phyloP scores from a whole-genome alignment of 2,888 invertebrate genomes.

The Lycia hirtaria region DNA sequence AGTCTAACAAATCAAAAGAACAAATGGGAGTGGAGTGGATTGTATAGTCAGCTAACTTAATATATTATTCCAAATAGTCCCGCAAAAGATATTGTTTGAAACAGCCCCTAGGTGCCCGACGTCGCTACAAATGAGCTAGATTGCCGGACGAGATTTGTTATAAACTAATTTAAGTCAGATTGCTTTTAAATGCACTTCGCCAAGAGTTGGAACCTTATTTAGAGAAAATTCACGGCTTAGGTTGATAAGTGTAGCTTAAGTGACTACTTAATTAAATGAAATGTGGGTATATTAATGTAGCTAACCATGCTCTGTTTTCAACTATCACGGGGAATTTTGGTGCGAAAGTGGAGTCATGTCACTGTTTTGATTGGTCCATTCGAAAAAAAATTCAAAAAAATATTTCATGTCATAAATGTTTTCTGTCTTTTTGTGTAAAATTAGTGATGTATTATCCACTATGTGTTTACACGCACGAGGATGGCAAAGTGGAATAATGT shows the following conservation, averaged over 20 bases:
- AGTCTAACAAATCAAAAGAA: constrained; percentile 6
- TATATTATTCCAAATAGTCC: constrained; percentile 49
- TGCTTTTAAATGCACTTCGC: constrained; percentile 64
- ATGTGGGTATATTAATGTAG: too few relatives aligned
- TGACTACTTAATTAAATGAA: too few relatives aligned
- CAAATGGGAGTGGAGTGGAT: constrained; percentile 28
- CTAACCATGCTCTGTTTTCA: too few relatives aligned
- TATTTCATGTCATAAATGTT: too few relatives aligned
- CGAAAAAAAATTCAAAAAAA: too few relatives aligned
- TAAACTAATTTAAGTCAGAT: constrained; percentile 64
- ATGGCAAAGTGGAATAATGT: too few relatives aligned
- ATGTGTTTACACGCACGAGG: too few relatives aligned
- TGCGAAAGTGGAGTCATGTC: too few relatives aligned
- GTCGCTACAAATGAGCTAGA: constrained; percentile 55
- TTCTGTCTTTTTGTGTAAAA: too few relatives aligned
- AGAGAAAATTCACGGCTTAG: background rate
- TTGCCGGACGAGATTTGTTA: constrained; percentile 57
- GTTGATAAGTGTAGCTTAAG: background rate
- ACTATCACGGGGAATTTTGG: too few relatives aligned
- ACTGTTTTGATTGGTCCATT: too few relatives aligned
- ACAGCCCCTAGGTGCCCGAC: constrained; percentile 26
- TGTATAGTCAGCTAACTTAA: constrained; percentile 36
- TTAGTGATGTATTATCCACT: too few relatives aligned
- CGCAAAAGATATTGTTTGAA: constrained; percentile 51
- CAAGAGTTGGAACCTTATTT: constrained; percentile 9